Percentiles rank a stretch among this genome's conserved stretches.
Evolutionary conservation across 1,140 invertebrate genomes (phyloP).

Genomic region (Bicyclus anynana): DNA sequence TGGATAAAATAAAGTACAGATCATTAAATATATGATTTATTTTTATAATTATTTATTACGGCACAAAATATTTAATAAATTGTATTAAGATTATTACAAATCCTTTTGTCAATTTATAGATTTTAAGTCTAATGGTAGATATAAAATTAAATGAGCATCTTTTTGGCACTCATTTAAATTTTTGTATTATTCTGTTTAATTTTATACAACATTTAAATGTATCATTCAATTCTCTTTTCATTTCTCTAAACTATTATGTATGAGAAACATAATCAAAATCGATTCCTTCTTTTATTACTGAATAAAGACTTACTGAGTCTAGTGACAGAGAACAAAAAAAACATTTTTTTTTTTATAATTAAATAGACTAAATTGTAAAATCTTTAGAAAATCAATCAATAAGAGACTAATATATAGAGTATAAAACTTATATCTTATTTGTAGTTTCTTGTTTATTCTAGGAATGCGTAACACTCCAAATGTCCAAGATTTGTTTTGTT

Average conservation of each 20-base stretch:
- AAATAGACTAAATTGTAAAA: too few species aligned
- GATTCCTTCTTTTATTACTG: too few species aligned
- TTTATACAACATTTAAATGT: too few species aligned
- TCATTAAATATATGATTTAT: slow-evolving; percentile 12
- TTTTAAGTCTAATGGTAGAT: background rate
- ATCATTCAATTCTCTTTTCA: background rate
- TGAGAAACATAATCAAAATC: too few species aligned
- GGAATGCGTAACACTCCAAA: background rate
- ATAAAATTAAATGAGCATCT: slow-evolving; percentile 11
- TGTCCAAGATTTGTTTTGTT: background rate
- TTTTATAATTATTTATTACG: background rate
- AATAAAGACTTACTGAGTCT: too few species aligned
- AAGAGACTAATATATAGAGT: background rate
- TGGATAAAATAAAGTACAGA: background rate
- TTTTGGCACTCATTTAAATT: slow-evolving; percentile 8
- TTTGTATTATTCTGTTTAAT: background rate
- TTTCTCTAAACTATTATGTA: too few species aligned
- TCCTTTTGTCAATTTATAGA: slow-evolving; percentile 2
- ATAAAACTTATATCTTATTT: background rate
- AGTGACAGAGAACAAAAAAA: too few species aligned
- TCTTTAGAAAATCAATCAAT: background rate
- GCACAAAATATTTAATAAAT: slow-evolving; percentile 2
- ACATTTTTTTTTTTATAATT: background rate
- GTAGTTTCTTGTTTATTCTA: background rate
- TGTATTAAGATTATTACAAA: slow-evolving; percentile 15